phyloP scores from a whole-genome alignment of 2,888 invertebrate species.

The Eurytoma californica region DNA sequence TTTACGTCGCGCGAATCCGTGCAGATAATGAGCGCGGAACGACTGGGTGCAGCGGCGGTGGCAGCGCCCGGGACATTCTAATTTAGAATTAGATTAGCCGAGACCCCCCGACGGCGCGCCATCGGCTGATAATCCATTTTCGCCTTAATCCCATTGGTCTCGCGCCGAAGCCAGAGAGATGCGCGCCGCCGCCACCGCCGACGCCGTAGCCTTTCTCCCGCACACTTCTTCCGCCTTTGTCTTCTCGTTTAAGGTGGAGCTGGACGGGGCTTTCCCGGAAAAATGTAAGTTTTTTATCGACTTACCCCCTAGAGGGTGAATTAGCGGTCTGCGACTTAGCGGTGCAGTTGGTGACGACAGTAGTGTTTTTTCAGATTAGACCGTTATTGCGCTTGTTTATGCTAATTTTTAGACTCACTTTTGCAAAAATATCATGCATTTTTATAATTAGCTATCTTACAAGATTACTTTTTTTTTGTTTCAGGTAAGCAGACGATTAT shows the following conservation, averaged over 20 bases:
- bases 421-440: neutral
- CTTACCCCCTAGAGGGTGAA: neutral
- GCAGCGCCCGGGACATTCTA: conserved; percentile 58
- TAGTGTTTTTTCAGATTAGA: neutral
- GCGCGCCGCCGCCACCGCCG: conserved; percentile 12
- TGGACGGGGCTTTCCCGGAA: conserved; percentile 2
- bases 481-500: neutral
- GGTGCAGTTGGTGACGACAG: neutral
- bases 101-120: conserved; percentile 48
- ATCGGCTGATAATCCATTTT: conserved; percentile 63
- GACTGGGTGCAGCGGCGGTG: conserved; percentile 16
- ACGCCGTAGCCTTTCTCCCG: neutral
- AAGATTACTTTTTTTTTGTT: conserved; percentile 5
- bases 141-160: conserved; percentile 61
- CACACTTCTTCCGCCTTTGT: conserved; percentile 23
- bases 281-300: conserved; percentile 25
- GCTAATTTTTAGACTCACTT: neutral
- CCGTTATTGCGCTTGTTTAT: neutral
- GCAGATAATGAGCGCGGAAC: conserved; percentile 50
- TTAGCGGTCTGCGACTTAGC: neutral
- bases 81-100: conserved; percentile 62
- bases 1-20: conserved; percentile 51
- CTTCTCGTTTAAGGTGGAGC: conserved; percentile 25
- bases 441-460: neutral
- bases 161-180: conserved; percentile 46